Percentiles rank a stretch among this genome's conserved stretches.
phyloP scores from a whole-genome alignment of 2,797 vertebrate genomes.

The Odontamblyopus rebecca region DNA sequence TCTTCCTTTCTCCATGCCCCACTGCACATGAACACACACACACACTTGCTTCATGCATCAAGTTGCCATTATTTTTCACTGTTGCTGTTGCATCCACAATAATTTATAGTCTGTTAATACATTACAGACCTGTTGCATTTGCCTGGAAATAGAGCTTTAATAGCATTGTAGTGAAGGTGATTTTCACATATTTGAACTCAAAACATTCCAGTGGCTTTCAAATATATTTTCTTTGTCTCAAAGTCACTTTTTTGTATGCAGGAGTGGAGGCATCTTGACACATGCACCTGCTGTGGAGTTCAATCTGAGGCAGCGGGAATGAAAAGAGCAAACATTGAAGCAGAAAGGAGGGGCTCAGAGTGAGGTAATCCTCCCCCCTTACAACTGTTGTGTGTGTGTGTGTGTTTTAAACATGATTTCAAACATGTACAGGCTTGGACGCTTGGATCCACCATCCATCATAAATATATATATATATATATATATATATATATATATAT shows the following conservation, averaged over 20 bases:
- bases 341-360: slow-evolving; percentile 5
- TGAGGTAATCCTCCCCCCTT: slow-evolving; percentile 3
- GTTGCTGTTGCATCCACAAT: slow-evolving; percentile 37
- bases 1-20: slow-evolving; percentile 59
- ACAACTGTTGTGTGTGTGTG: slow-evolving; percentile 21
- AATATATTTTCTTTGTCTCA: slow-evolving; percentile 20
- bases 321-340: slow-evolving; percentile 11
- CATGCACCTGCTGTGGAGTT: slow-evolving; percentile 28
- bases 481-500: too few relatives aligned
- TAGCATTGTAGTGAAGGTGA: not conserved
- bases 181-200: not conserved
- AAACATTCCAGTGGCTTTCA: not conserved
- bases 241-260: slow-evolving; percentile 16
- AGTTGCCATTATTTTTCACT: slow-evolving; percentile 56
- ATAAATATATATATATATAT: too few relatives aligned
- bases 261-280: slow-evolving; percentile 5
- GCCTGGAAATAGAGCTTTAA: not conserved
- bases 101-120: slow-evolving; percentile 22
- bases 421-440: not conserved
- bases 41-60: slow-evolving; percentile 53
- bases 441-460: not conserved
- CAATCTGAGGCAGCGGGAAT: slow-evolving; percentile 13
- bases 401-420: slow-evolving; percentile 9
- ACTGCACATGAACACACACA: slow-evolving; percentile 49
- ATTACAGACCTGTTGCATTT: slow-evolving; percentile 55